phyloP scores from a whole-genome alignment of 2,888 invertebrate genomes.

The Tipula unca region DNA sequence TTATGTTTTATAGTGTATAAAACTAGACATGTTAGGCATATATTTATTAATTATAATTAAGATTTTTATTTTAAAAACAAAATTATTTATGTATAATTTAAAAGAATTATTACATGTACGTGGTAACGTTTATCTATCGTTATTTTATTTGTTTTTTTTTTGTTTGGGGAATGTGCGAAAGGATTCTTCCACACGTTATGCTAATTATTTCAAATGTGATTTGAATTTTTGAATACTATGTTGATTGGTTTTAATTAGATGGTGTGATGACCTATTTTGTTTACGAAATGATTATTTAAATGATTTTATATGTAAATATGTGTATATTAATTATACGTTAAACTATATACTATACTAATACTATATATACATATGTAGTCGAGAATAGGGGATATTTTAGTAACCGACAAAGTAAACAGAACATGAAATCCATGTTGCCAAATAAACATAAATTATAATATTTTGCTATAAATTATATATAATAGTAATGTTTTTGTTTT shows the following conservation, averaged over 20 bases:
- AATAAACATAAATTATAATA: neutral
- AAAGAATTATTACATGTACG: neutral
- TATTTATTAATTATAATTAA: neutral
- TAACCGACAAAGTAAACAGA: neutral
- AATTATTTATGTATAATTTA: neutral
- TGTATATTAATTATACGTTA: no score
- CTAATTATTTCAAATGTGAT: neutral
- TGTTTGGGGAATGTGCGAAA: neutral
- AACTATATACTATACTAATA: no score
- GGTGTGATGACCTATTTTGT: neutral
- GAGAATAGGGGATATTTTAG: neutral
- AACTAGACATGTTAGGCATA: neutral
- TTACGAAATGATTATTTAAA: neutral
- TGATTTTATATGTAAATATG: neutral
- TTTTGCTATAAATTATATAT: neutral
- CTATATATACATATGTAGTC: neutral
- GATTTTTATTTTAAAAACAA: neutral
- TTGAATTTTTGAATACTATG: neutral
- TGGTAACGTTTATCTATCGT: neutral
- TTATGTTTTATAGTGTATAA: neutral
- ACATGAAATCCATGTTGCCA: neutral
- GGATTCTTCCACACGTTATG: neutral
- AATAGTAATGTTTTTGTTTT: slow-evolving; percentile 20
- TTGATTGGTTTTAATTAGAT: neutral
- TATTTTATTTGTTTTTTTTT: neutral